These are phyloP conservation scores for Blastobasis lacticolella DNA, from an alignment of 2,888 invertebrate species.

Conservation along the genomic window DNA sequence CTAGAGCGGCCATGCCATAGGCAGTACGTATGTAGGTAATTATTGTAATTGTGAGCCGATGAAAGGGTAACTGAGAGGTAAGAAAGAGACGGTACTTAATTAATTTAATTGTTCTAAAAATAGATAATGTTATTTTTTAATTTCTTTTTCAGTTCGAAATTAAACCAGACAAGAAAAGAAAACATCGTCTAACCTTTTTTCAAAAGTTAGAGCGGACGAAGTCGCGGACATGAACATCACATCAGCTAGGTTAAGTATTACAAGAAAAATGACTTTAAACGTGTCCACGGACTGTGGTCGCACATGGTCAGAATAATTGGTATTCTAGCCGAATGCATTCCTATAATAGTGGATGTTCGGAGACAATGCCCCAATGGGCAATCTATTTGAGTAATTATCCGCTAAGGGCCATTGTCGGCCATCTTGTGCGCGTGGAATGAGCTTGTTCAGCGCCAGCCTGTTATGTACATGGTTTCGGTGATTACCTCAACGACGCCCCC, in stretches of 20 bases:
- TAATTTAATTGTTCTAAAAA: no score
- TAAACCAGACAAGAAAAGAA: neutral
- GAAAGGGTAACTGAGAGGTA: no score
- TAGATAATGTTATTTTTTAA: no score
- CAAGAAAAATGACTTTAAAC: neutral
- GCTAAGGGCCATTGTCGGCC: slow-evolving; percentile 72
- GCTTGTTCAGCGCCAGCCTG: slow-evolving; percentile 61
- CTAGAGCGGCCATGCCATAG: no score
- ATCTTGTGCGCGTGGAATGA: slow-evolving; percentile 69
- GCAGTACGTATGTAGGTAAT: no score
- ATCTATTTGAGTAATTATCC: slow-evolving; percentile 74
- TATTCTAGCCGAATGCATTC: slow-evolving; percentile 44
- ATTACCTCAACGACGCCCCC: slow-evolving; percentile 40
- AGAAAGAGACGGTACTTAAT: no score
- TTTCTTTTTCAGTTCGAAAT: no score
- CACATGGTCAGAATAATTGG: slow-evolving; percentile 28
- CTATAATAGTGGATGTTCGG: slow-evolving; percentile 49
- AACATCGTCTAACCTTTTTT: neutral
- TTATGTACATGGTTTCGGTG: slow-evolving; percentile 59
- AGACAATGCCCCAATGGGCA: slow-evolving; percentile 72
- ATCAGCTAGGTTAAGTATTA: neutral
- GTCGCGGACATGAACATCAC: neutral
- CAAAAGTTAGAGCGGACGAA: neutral
- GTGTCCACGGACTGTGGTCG: slow-evolving; percentile 7
- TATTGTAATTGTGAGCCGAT: no score